Base-by-base conservation (phyloP, 1,140 invertebrate species). In the Gonatopus flavifemur region DNA sequence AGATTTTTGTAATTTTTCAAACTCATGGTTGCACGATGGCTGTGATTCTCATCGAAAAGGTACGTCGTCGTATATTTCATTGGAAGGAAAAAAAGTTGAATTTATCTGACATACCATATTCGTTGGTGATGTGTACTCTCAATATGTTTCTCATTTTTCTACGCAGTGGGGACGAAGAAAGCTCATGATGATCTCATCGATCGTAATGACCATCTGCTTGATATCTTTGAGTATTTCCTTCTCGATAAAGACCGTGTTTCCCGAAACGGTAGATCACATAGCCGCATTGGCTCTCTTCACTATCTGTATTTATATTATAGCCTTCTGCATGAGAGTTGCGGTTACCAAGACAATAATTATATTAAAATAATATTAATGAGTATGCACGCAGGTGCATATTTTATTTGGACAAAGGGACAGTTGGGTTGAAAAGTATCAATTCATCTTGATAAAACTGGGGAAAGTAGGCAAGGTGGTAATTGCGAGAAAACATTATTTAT, bases 151-250 rank as follows among this genome's bases (percentile, higher is more conserved):
- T 21, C 16, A 33, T 51, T 51, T 28, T 45, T 21, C 46, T 46
- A 41, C 38, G 25, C 39, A 70, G 62, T 64, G 83, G 2, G 89
- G 87, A 3, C 78, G 91, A 5, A 83, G 86, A 52, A 69, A 86
- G 2, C 74, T 93, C 3, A 77, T 93, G n/a, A 74, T 86, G 1
- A 57, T 86, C 3, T 92, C 90, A 0, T 76, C 81, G 2, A 64
- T 80, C 3, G 66, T 83, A 32, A 90, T 90, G 82, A 74, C 80
- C 12, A 12, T 84, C 0, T 84, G 84, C 24, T 80, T 90, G 54
- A 59, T 78, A 1, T 72, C 80, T 2, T 80, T 91, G 55, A 84
- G 85, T 7, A 65, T 81, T 0, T 89, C 86, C 44, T 88, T 88
- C 67, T 82, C 82, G 59, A 67, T 88, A 36, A 70, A 75, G 48